These are phyloP conservation scores for Aphis craccivora DNA, from an alignment of 1,140 invertebrate species.

Conservation along the genomic window DNA sequence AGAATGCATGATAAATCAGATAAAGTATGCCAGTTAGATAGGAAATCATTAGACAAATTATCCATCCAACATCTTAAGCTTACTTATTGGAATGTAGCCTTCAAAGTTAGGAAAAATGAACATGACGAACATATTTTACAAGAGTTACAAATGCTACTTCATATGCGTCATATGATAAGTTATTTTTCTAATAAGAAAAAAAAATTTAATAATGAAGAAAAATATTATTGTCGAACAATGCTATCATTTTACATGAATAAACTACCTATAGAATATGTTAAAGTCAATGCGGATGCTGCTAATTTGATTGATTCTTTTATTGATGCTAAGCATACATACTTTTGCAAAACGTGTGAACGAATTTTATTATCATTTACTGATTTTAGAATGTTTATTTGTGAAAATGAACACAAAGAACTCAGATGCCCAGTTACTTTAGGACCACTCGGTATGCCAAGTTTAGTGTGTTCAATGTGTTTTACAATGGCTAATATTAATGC, in stretches of 20 bases:
- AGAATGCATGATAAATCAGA: constrained; percentile 19
- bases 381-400: constrained; percentile 48
- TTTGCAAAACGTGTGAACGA: constrained; percentile 20
- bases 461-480: constrained; percentile 52
- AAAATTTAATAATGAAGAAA: neutral
- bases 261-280: constrained; percentile 14
- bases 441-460: constrained; percentile 44
- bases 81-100: constrained; percentile 46
- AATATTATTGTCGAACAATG: constrained; percentile 51
- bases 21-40: constrained; percentile 21
- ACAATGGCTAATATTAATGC: constrained; percentile 45
- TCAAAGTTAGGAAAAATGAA: constrained; percentile 28
- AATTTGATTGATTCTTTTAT: neutral
- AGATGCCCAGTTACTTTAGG: constrained; percentile 47
- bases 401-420: constrained; percentile 46
- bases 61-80: constrained; percentile 40
- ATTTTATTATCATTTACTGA: constrained; percentile 29
- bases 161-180: constrained; percentile 11
- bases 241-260: constrained; percentile 24
- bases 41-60: constrained; percentile 27
- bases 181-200: constrained; percentile 15
- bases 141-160: constrained; percentile 50
- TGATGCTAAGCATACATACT: neutral
- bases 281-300: constrained; percentile 5
- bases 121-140: neutral